These are phyloP conservation scores for Neodiprion virginianus DNA, from an alignment of 1,140 invertebrate species.

Conservation along the genomic window DNA sequence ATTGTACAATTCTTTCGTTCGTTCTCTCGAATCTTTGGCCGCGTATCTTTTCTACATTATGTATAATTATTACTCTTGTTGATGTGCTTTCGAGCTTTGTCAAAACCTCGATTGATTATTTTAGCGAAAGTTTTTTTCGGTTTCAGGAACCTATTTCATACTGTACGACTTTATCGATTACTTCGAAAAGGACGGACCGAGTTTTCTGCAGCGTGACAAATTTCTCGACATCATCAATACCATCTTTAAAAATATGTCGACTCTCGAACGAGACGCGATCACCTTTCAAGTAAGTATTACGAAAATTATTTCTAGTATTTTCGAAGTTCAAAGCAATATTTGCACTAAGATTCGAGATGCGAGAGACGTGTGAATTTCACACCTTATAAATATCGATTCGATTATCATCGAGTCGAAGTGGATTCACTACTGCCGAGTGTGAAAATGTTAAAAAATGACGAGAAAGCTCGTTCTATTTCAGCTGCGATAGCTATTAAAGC, in stretches of 20 bases:
- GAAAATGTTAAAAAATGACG: conserved; percentile 11
- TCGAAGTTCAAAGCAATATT: too few relatives aligned
- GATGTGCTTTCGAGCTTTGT: too few relatives aligned
- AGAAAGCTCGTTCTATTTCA: conserved; percentile 15
- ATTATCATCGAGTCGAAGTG: too few relatives aligned
- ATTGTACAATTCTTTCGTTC: too few relatives aligned
- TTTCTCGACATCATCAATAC: conserved; percentile 86
- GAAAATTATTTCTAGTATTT: conserved; percentile 11
- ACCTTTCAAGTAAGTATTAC: conserved; percentile 79
- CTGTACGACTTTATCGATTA: conserved; percentile 91
- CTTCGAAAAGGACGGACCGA: conserved; percentile 86
- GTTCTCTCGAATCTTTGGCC: too few relatives aligned
- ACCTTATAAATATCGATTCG: too few relatives aligned
- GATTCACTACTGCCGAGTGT: conserved; percentile 9
- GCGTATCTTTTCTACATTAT: too few relatives aligned
- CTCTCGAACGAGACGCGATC: conserved; percentile 86
- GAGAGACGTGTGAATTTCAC: too few relatives aligned
- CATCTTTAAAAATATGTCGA: conserved; percentile 86
- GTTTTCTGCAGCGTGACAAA: conserved; percentile 79
- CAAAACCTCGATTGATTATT: too few relatives aligned
- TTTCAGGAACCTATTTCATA: conserved; percentile 88
- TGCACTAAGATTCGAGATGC: too few relatives aligned
- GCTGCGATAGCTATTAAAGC: background rate
- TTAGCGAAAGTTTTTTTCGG: conserved; percentile 35
- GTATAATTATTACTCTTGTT: too few relatives aligned